Conservation (phyloP, 2,888 invertebrate genomes). For the Spodoptera picta region DNA sequence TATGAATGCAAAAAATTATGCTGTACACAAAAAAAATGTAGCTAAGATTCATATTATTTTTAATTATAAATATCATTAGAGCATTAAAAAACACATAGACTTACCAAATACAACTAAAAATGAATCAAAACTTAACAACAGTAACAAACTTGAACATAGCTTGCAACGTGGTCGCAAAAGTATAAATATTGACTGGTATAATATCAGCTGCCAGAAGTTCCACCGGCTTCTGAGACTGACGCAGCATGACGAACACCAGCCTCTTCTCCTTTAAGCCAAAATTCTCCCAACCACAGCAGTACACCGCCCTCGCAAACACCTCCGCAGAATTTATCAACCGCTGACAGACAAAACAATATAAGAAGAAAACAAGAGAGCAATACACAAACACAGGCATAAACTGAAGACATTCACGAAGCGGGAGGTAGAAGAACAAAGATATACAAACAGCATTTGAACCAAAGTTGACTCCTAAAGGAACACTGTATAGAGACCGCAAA, state of each 20-base stretch:
- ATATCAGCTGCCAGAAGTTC: conserved; percentile 77
- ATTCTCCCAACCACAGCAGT: conserved; percentile 82
- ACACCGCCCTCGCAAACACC: conserved; percentile 73
- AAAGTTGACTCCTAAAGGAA: conserved; percentile 78
- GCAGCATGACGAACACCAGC: conserved; percentile 70
- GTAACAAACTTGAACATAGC: conserved; percentile 80
- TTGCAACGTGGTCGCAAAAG: conserved; percentile 78
- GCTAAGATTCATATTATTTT: too few species aligned
- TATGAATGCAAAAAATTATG: too few species aligned
- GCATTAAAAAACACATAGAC: too few species aligned
- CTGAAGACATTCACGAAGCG: conserved; percentile 69
- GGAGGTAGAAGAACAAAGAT: conserved; percentile 73
- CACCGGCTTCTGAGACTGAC: conserved; percentile 75
- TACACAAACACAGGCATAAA: conserved; percentile 74
- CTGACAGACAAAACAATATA: conserved; percentile 81
- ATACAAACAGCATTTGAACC: conserved; percentile 75
- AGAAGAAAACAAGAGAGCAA: conserved; percentile 75
- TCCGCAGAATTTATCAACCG: conserved; percentile 75
- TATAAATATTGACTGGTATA: conserved; percentile 79
- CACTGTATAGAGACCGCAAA: conserved; percentile 72
- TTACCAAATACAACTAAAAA: too few species aligned
- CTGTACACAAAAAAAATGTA: background rate
- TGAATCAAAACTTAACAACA: conserved; percentile 71
- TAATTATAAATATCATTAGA: too few species aligned
- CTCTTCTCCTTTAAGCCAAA: conserved; percentile 72